Evolutionary conservation across 2,113 vertebrate species (phyloP).

Genomic region (Coptodon bakossiorum): DNA sequence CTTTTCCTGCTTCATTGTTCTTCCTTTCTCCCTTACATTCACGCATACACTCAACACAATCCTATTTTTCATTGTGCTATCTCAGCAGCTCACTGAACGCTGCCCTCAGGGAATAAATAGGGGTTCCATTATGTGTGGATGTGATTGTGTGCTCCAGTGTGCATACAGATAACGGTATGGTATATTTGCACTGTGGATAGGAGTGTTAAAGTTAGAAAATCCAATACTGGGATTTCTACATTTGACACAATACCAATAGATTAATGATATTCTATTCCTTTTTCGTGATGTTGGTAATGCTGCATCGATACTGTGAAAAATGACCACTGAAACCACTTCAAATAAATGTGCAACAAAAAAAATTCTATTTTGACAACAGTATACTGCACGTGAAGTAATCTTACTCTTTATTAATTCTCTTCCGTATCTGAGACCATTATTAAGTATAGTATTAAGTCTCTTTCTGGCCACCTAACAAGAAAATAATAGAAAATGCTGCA

Average conservation of each 20-base stretch:
- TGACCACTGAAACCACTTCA: background rate
- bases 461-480: background rate
- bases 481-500: background rate
- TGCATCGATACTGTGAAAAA: background rate
- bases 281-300: background rate
- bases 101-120: slow-evolving; percentile 26
- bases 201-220: background rate
- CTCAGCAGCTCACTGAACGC: slow-evolving; percentile 16
- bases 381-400: background rate
- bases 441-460: background rate
- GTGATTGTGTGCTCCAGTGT: background rate
- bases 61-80: slow-evolving; percentile 32
- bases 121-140: slow-evolving; percentile 1
- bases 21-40: background rate
- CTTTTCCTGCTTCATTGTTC: background rate
- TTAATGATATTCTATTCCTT: background rate
- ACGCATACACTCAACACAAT: background rate
- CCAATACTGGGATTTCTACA: background rate
- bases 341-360: background rate
- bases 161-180: background rate
- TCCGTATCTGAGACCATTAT: background rate
- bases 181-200: background rate
- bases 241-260: background rate
- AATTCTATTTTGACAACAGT: background rate
- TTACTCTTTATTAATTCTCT: background rate